A percentile compares a stretch with the other conserved stretches of the same genome.
These are phyloP conservation scores for Merodon equestris DNA, from an alignment of 2,888 invertebrate species.

Conservation along the genomic window DNA sequence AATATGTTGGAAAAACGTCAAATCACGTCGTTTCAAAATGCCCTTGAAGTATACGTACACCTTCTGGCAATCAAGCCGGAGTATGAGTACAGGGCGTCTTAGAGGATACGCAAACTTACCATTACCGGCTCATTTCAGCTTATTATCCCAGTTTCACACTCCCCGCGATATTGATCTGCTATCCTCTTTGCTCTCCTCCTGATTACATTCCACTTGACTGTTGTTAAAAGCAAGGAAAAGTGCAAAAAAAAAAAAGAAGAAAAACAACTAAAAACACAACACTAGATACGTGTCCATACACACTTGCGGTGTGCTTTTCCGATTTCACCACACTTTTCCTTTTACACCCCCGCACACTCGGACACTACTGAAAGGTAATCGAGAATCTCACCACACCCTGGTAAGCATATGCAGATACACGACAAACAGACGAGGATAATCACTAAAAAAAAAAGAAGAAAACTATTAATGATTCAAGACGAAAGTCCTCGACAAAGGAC, in stretches of 20 bases:
- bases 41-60: too few species aligned
- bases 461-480: background rate
- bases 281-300: slow-evolving; percentile 49
- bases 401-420: slow-evolving; percentile 7
- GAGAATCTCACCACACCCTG: slow-evolving; percentile 36
- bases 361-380: slow-evolving; percentile 9
- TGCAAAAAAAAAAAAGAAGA: background rate
- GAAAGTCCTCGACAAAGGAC: slow-evolving; percentile 11
- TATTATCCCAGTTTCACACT: slow-evolving; percentile 37
- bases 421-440: slow-evolving; percentile 10
- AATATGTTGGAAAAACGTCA: too few species aligned
- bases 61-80: too few species aligned
- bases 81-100: too few species aligned
- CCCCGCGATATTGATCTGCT: slow-evolving; percentile 1
- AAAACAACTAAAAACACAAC: slow-evolving; percentile 5
- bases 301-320: slow-evolving; percentile 39
- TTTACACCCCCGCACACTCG: slow-evolving; percentile 41
- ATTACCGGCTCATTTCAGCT: slow-evolving; percentile 48
- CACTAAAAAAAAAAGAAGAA: slow-evolving; percentile 9
- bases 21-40: too few species aligned
- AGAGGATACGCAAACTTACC: slow-evolving; percentile 33
- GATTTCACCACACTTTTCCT: slow-evolving; percentile 60
- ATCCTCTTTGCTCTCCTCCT: background rate
- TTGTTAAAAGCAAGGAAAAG: too few species aligned
- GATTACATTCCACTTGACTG: slow-evolving; percentile 31